Percentiles rank a stretch among this genome's conserved stretches.
These are phyloP conservation scores for Thereuonema tuberculata DNA, from an alignment of 1,140 invertebrate species.

Conservation along the genomic window DNA sequence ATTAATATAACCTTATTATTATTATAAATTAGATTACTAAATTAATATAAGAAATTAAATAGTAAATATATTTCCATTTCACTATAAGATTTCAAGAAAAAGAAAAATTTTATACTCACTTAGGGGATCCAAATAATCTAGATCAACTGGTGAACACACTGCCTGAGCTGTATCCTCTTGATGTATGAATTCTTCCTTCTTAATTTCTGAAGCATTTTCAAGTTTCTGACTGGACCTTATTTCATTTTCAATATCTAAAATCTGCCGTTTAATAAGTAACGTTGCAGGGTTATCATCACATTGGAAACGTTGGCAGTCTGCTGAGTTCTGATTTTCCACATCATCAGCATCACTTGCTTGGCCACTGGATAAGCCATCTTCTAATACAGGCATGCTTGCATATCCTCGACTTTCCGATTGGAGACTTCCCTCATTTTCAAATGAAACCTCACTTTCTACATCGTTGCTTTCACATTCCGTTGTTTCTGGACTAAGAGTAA, in stretches of 20 bases:
- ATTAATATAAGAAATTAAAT: no score
- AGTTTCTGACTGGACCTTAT: no score
- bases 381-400: slow-evolving; percentile 79
- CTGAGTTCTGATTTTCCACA: slow-evolving; percentile 11
- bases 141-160: no score
- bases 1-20: no score
- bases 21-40: no score
- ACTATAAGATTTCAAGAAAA: no score
- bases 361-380: slow-evolving; percentile 73
- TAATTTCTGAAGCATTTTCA: no score
- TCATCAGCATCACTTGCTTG: slow-evolving; percentile 67
- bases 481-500: slow-evolving; percentile 82
- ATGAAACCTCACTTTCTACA: slow-evolving; percentile 50
- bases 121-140: slow-evolving; percentile 9
- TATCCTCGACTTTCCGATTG: slow-evolving; percentile 38
- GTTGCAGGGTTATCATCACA: slow-evolving; percentile 31
- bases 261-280: slow-evolving; percentile 55
- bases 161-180: no score
- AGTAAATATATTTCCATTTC: no score
- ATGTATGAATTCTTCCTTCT: no score
- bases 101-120: not conserved
- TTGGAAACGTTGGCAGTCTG: slow-evolving; percentile 10
- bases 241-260: slow-evolving; percentile 55
- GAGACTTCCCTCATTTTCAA: slow-evolving; percentile 23
- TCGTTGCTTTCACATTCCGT: slow-evolving; percentile 91